These are phyloP conservation scores for Dugesia japonica DNA, from an alignment of 2,888 invertebrate genomes.

Conservation along the genomic window DNA sequence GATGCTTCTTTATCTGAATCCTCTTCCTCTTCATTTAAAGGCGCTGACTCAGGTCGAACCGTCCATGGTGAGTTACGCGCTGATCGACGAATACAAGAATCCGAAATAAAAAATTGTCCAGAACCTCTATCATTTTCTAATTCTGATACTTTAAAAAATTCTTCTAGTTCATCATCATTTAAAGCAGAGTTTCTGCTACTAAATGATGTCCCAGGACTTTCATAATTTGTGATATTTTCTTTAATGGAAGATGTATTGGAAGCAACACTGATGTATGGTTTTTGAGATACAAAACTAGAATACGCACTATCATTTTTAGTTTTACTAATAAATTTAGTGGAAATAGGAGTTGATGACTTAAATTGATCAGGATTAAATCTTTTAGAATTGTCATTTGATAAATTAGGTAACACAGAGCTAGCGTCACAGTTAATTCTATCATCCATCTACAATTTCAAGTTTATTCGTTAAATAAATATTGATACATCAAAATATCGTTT, in stretches of 20 bases:
- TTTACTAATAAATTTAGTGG: background rate
- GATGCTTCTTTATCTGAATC: constrained; percentile 15
- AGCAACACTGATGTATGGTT: background rate
- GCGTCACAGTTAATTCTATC: background rate
- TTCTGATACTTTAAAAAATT: background rate
- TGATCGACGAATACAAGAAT: background rate
- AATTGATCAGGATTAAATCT: background rate
- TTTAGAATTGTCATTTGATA: no score
- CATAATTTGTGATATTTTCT: background rate
- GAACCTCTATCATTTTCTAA: background rate
- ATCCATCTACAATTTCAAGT: background rate
- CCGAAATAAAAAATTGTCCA: background rate
- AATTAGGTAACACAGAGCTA: no score
- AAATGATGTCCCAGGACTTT: background rate
- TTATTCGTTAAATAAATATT: background rate
- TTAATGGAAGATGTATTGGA: background rate
- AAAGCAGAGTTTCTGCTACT: background rate
- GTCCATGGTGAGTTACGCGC: constrained; percentile 2
- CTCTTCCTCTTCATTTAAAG: background rate
- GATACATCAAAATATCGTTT: background rate
- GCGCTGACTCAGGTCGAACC: background rate
- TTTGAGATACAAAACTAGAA: constrained; percentile 5
- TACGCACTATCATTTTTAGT: background rate
- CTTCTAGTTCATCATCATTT: background rate
- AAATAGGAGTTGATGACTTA: background rate